Percentiles rank a stretch among this genome's conserved stretches.
phyloP scores from a whole-genome alignment of 1,140 invertebrate species.

The Drosophila nikananu region DNA sequence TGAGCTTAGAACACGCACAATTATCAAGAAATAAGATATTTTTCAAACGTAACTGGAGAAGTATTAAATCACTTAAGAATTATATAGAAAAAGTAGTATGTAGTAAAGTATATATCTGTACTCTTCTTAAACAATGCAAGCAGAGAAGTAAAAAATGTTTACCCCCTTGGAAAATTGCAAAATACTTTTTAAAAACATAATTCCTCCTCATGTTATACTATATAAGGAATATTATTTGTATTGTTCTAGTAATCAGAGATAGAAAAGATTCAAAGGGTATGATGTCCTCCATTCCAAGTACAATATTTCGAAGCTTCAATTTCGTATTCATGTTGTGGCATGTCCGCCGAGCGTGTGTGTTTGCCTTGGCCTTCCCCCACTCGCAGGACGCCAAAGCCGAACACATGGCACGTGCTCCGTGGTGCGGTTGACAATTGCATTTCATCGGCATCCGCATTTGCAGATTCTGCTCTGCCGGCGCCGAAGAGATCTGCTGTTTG shows the following conservation, averaged over 20 bases:
- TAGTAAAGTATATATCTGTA: no score
- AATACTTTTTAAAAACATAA: no score
- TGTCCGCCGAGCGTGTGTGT: conserved; percentile 10
- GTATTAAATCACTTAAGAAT: not conserved
- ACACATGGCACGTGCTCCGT: conserved; percentile 57
- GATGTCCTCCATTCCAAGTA: no score
- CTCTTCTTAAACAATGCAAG: no score
- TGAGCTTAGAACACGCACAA: not conserved
- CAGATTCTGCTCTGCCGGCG: conserved; percentile 17
- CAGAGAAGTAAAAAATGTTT: no score
- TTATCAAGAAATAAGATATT: not conserved
- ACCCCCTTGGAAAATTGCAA: no score
- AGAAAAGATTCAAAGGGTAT: not conserved
- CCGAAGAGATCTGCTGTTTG: conserved; percentile 28
- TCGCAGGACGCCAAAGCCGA: conserved; percentile 49
- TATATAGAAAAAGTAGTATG: no score
- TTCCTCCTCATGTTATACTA: not conserved
- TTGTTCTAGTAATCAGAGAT: not conserved
- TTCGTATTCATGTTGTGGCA: conserved; percentile 29
- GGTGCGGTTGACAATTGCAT: conserved; percentile 73
- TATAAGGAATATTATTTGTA: not conserved
- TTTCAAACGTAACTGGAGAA: not conserved
- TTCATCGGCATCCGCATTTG: conserved; percentile 52
- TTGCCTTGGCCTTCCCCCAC: conserved; percentile 50
- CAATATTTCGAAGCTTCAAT: conserved; percentile 17